These are phyloP conservation scores for Spea hammondii DNA, from an alignment of 2,797 vertebrate species.

Conservation along the genomic window DNA sequence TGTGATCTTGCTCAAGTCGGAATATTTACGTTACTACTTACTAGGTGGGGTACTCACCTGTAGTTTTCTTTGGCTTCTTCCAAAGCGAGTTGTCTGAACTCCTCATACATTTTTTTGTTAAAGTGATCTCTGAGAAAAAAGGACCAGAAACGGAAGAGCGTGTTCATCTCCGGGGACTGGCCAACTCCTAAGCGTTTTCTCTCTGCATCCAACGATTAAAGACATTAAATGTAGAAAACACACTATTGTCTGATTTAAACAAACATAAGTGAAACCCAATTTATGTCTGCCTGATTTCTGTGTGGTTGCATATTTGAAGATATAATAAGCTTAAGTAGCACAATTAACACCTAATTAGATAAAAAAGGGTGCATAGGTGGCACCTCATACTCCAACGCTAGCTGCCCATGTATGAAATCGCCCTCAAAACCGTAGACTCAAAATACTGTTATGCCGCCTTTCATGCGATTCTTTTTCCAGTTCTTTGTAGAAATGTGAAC, in stretches of 20 bases:
- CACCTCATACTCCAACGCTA: not conserved
- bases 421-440: too few species aligned
- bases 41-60: conserved; percentile 68
- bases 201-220: conserved; percentile 69
- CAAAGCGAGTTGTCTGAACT: conserved; percentile 84
- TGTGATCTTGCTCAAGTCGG: not conserved
- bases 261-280: too few species aligned
- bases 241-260: too few species aligned
- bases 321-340: too few species aligned
- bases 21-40: not conserved
- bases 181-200: conserved; percentile 89
- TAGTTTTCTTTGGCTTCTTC: conserved; percentile 92
- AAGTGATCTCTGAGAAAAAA: conserved; percentile 97
- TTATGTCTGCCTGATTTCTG: too few species aligned
- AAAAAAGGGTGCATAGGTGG: not conserved
- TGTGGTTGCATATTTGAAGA: too few species aligned
- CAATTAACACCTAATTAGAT: not conserved
- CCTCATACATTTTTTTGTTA: conserved; percentile 96
- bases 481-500: too few species aligned
- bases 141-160: conserved; percentile 95
- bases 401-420: too few species aligned
- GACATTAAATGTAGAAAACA: not conserved
- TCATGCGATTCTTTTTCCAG: too few species aligned
- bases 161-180: conserved; percentile 97
- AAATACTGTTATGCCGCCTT: too few species aligned